Base-by-base conservation (phyloP, 2,888 invertebrate genomes). In the Blastobasis lacticolella region DNA sequence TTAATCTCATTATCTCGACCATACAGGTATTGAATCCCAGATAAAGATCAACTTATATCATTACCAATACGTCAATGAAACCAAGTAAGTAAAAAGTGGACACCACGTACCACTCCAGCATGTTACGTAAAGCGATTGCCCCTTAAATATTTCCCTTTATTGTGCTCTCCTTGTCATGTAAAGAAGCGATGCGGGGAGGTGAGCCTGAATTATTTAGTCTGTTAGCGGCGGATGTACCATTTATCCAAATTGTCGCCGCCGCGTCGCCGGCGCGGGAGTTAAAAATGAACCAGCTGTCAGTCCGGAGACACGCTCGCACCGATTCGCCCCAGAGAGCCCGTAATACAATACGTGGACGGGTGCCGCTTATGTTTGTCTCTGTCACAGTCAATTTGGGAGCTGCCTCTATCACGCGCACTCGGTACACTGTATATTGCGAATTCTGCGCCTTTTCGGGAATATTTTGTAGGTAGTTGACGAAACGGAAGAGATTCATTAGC, bases 141-240 rank as follows among this genome's bases (percentile, higher is more conserved):
- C 72, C 71, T 73, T 82, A 81, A 84, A 84, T 84, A 84, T 85
- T 81, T 78, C 78, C 78, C 78, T 83, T 81, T 85, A 83, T 78
- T 76, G 78, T 76, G 72, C 75, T 75, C 71, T 80, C 72, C 75
- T 78, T 78, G 81, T 80, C 81, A 77, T 71, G 74, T 67, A 71
- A 78, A 78, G 76, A 78, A 77, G 72, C 71, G 71, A 74, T 75
- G 75, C 72, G 65, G 74, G 71, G 65, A 74, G 71, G 62, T 66
- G 59, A 62, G 60, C 59, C 63, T 85, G 81, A 86, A 86, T 87
- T 78, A 84, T 86, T 82, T 78, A 87, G 73, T 60, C 58, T 67
- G 78, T 64, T 68, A 81, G 69, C 76, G 71, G 69, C 67, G 76
- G 75, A 78, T 78, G 72, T 73, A 79, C 79, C 81, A 84, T 86